Conservation (phyloP, 2,888 invertebrate genomes). For the Drosophila mimica region DNA sequence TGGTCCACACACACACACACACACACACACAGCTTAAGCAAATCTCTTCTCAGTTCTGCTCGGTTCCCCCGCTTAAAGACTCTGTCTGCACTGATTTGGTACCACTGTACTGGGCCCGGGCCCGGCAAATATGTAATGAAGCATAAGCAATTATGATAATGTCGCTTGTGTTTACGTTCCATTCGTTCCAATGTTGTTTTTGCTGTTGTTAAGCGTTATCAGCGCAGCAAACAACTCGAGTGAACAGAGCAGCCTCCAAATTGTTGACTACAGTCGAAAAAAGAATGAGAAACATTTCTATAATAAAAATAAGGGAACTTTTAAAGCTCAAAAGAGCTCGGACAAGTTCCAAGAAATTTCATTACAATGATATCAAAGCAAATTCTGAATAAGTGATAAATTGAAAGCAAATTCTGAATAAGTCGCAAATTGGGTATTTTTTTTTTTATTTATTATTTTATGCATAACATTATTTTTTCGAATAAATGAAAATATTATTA, state of each 20-base stretch:
- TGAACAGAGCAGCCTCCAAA: constrained; percentile 48
- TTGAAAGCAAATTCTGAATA: neutral
- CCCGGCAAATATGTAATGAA: constrained; percentile 75
- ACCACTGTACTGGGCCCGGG: neutral
- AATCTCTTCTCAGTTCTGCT: neutral
- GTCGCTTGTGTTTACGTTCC: constrained; percentile 67
- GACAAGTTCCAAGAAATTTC: neutral
- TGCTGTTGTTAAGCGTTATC: constrained; percentile 56
- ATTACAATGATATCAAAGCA: neutral
- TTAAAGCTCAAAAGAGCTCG: constrained; percentile 15
- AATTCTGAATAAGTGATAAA: neutral
- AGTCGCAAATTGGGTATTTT: neutral
- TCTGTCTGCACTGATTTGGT: constrained; percentile 11
- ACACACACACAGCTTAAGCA: neutral
- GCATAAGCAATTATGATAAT: constrained; percentile 81
- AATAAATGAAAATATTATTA: neutral
- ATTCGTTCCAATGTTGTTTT: constrained; percentile 31
- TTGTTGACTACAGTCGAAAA: constrained; percentile 38
- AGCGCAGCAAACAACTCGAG: constrained; percentile 33
- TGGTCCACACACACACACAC: constrained; percentile 21
- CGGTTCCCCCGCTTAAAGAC: constrained; percentile 22
- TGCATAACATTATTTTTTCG: neutral
- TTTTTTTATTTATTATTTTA: neutral
- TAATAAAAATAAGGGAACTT: constrained; percentile 1
- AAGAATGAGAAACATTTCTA: neutral